Evolutionary conservation across 2,888 invertebrate species (phyloP), one percentile per base, ranked within the genome.

Genomic region (Polymixis lichenea): DNA sequence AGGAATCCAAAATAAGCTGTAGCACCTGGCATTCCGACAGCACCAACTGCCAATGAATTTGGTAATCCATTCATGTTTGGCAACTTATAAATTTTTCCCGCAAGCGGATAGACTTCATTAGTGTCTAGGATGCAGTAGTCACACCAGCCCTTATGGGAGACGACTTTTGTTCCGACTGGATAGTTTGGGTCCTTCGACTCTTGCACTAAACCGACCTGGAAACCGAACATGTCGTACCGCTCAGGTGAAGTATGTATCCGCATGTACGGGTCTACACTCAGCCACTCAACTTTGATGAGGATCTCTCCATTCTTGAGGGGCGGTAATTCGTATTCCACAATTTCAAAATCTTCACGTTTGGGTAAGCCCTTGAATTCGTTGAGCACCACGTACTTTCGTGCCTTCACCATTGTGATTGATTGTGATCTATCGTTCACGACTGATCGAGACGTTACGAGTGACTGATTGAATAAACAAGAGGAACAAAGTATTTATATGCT

Each of bases 1-100:
- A 97, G 87, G 15, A 98, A 94, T 22, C 98, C 98, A 90, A 98
- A 98, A 89, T 98, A 98, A 0, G 98, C 98, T 0, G 98, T 97
- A 62, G 97, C 97, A 95, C 98, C 98, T 15, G 98, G 97, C 97
- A 97, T 97, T 78, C 98, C 98, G 3, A 98, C 92, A 3, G 97
- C 95, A 28, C 98, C 98, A 1, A 98, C 87, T 13, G 95, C 97
- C 19, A 97, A 92, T 0, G 98, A 98, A 1, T 93, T 82, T 0
- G 98, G 86, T 4, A 95, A 76, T 0, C 96, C 94, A 77, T 97
- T 96, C 70, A 97, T 89, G 80, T 97, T 96, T 0, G 97, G 97
- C n/a, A 97, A 75, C 72, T 92, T 92, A 86, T 94, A 94, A 22
- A 92, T 76, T 67, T 67, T 83, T 0, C 91, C 87, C 0, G 69